phyloP scores from a whole-genome alignment of 2,888 invertebrate species.

The Nudaria mundana region DNA sequence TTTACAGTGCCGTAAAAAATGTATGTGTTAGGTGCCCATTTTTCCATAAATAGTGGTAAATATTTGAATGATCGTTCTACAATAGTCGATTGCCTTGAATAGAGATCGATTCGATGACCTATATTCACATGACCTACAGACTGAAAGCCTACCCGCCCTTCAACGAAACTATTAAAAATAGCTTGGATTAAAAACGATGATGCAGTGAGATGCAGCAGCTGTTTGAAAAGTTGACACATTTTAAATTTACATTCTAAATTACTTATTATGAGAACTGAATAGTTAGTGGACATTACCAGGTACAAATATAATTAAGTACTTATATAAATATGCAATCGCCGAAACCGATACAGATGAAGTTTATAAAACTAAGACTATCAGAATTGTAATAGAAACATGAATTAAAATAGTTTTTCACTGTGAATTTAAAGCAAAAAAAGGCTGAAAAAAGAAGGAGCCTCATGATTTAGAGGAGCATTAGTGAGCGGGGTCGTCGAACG shows the following conservation, averaged over 20 bases:
- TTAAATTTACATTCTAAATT: not conserved
- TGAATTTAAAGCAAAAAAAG: conserved; percentile 13
- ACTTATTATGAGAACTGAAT: too few species aligned
- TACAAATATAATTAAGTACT: too few species aligned
- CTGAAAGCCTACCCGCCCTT: conserved; percentile 34
- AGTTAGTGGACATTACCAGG: too few species aligned
- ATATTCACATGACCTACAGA: conserved; percentile 30
- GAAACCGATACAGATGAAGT: conserved; percentile 7
- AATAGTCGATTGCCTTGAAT: conserved; percentile 25
- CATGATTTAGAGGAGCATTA: conserved; percentile 59
- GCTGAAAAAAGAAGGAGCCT: conserved; percentile 39
- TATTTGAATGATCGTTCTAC: conserved; percentile 15
- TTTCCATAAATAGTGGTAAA: too few species aligned
- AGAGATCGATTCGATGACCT: conserved; percentile 29
- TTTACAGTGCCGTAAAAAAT: too few species aligned
- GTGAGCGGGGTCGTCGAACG: conserved; percentile 74
- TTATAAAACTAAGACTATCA: conserved; percentile 1
- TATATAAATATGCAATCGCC: conserved; percentile 11
- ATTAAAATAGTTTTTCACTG: conserved; percentile 10
- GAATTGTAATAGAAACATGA: conserved; percentile 20
- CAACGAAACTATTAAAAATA: conserved; percentile 28
- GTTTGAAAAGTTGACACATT: conserved; percentile 5
- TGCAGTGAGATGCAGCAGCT: conserved; percentile 13
- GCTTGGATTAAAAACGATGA: conserved; percentile 18
- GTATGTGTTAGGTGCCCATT: too few species aligned